Evolutionary conservation across 2,113 vertebrate genomes (phyloP).

Genomic region (Cygnus buccinator): DNA sequence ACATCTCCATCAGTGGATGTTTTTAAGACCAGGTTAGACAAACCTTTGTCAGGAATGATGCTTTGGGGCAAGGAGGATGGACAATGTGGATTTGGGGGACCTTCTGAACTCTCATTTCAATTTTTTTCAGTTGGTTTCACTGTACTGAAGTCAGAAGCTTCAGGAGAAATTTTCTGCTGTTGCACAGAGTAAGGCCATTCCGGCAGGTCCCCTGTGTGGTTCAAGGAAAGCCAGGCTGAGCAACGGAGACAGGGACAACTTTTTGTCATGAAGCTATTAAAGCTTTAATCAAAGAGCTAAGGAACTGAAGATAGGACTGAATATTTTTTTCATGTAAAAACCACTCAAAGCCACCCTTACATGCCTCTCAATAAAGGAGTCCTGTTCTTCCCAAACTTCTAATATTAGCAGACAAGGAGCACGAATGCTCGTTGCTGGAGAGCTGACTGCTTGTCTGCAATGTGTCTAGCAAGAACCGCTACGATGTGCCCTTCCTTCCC

Average conservation of each 20-base stretch:
- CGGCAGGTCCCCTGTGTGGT: rapidly evolving
- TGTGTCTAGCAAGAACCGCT: background rate
- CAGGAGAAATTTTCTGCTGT: background rate
- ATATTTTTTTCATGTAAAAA: background rate
- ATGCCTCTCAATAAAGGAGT: background rate
- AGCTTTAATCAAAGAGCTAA: background rate
- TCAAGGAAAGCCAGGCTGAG: background rate
- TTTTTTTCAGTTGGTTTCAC: background rate
- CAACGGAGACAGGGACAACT: rapidly evolving
- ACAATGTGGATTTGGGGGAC: background rate
- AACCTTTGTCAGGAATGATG: background rate
- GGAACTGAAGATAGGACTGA: background rate
- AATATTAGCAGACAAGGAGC: background rate
- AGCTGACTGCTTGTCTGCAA: background rate
- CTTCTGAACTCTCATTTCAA: background rate
- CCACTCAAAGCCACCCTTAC: background rate
- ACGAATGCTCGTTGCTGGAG: background rate
- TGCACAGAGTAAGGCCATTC: background rate
- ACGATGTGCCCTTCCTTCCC: background rate
- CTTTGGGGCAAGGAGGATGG: background rate
- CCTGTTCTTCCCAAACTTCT: background rate
- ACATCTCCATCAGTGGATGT: background rate
- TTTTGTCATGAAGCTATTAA: background rate
- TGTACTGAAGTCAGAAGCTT: background rate
- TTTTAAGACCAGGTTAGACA: background rate